These are phyloP conservation scores for Eumeta japonica DNA, from an alignment of 1,140 invertebrate species.

Conservation along the genomic window DNA sequence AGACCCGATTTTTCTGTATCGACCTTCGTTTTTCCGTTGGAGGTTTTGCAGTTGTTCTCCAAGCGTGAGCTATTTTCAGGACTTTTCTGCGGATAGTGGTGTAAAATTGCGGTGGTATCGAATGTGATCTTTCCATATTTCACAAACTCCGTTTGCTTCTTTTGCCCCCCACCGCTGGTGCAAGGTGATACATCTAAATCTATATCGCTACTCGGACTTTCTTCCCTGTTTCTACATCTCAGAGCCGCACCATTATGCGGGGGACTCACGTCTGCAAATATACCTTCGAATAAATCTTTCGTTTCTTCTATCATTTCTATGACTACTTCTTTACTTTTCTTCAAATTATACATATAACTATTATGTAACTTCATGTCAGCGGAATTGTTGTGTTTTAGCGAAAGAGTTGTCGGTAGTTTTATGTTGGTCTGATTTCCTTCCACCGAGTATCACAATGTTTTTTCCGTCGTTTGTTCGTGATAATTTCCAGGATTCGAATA, in stretches of 20 bases:
- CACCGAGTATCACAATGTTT: constrained; percentile 50
- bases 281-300: constrained; percentile 36
- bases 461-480: constrained; percentile 26
- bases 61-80: constrained; percentile 31
- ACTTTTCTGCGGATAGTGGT: constrained; percentile 45
- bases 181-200: constrained; percentile 29
- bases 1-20: constrained; percentile 31
- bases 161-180: constrained; percentile 27
- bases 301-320: constrained; percentile 44
- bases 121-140: constrained; percentile 50
- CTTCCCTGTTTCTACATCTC: constrained; percentile 13
- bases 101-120: constrained; percentile 46
- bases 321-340: constrained; percentile 36
- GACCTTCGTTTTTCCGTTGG: constrained; percentile 11
- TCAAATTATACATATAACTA: constrained; percentile 46
- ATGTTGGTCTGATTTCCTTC: constrained; percentile 37
- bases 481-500: not conserved
- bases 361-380: constrained; percentile 50
- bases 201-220: constrained; percentile 23
- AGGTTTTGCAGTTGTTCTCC: constrained; percentile 6
- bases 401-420: constrained; percentile 46
- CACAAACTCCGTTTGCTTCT: constrained; percentile 32
- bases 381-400: constrained; percentile 48
- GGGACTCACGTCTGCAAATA: constrained; percentile 7
- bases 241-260: constrained; percentile 5